phyloP scores from a whole-genome alignment of 2,888 invertebrate genomes.

The Apodemia duryi region DNA sequence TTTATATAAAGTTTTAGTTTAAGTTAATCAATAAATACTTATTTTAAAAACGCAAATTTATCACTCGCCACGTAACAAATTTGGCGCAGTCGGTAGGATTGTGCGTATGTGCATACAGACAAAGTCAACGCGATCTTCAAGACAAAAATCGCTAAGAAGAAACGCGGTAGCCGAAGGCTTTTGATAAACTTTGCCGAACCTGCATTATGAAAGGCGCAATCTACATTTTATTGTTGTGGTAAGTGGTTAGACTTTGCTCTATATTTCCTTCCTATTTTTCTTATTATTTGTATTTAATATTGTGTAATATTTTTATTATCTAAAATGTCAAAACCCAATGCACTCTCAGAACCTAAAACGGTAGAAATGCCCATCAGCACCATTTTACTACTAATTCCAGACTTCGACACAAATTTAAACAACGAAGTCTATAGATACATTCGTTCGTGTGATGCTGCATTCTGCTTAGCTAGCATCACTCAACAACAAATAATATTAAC shows the following conservation, averaged over 20 bases:
- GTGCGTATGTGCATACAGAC: not conserved
- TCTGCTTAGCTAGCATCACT: conserved; percentile 15
- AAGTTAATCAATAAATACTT: too few relatives aligned
- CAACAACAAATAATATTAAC: conserved; percentile 20
- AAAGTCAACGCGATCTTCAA: conserved; percentile 7
- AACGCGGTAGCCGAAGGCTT: conserved; percentile 20
- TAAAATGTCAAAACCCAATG: not conserved
- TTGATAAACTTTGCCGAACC: conserved; percentile 20
- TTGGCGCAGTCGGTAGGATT: conserved; percentile 18
- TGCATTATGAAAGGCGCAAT: not conserved
- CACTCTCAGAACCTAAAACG: not conserved
- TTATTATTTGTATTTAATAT: not conserved
- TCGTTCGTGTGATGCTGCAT: conserved; percentile 26
- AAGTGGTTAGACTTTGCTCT: conserved; percentile 22
- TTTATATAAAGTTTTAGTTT: too few relatives aligned
- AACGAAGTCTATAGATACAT: conserved; percentile 26
- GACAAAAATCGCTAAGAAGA: conserved; percentile 19
- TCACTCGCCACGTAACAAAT: conserved; percentile 15
- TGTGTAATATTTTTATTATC: not conserved
- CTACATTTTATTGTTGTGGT: conserved; percentile 8
- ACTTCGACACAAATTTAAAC: conserved; percentile 23
- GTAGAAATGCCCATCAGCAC: conserved; percentile 1
- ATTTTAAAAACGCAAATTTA: not conserved
- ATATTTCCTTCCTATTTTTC: not conserved
- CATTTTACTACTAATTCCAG: conserved; percentile 22